A percentile compares a stretch with the other conserved stretches of the same genome.
Evolutionary conservation across 1,140 invertebrate genomes (phyloP).

Genomic region (Sinonovacula constricta): DNA sequence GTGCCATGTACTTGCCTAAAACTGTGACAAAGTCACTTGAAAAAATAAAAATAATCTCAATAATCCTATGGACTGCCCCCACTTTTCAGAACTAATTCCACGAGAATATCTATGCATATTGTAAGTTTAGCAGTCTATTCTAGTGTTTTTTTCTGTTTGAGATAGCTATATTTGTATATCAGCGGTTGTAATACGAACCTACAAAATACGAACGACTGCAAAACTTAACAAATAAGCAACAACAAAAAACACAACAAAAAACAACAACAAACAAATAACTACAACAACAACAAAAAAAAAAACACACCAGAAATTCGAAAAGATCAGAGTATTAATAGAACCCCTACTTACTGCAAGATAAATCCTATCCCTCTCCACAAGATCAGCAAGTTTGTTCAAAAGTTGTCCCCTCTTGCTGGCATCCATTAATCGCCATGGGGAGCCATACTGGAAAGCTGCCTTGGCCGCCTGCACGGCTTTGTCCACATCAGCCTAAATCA

Average conservation of each 20-base stretch:
- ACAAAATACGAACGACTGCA: background rate
- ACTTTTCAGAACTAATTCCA: no score
- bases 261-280: no score
- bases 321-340: background rate
- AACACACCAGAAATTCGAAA: background rate
- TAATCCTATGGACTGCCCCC: no score
- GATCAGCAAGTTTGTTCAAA: constrained; percentile 87
- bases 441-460: constrained; percentile 86
- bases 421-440: constrained; percentile 94
- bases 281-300: no score
- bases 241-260: background rate
- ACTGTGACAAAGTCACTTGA: no score
- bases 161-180: background rate
- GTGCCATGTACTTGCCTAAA: no score
- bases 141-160: background rate
- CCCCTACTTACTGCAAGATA: constrained; percentile 83
- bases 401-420: constrained; percentile 91
- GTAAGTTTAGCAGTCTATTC: no score
- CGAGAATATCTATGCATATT: no score
- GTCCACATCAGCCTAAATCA: constrained; percentile 83
- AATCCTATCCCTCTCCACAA: constrained; percentile 86
- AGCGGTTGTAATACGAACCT: background rate
- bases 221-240: background rate
- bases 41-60: no score
- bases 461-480: constrained; percentile 88